A percentile compares a stretch with the other conserved stretches of the same genome.
phyloP scores from a whole-genome alignment of 2,797 vertebrate genomes.

The Taeniopygia guttata region DNA sequence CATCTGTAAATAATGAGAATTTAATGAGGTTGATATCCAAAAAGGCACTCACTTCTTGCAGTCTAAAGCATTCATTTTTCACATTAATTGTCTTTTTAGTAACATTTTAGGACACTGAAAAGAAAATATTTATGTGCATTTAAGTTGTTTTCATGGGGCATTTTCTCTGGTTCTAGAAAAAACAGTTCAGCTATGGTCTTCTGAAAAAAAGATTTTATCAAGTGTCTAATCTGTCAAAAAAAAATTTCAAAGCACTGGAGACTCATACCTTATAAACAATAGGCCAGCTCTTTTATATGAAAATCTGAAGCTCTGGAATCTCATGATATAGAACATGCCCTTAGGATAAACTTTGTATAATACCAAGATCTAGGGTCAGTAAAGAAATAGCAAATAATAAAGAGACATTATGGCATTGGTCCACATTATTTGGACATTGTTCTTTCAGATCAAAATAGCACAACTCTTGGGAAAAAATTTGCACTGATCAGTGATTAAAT shows the following conservation, averaged over 20 bases:
- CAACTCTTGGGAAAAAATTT: not conserved
- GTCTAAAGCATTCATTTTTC: constrained; percentile 46
- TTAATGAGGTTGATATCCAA: constrained; percentile 62
- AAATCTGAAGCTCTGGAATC: not conserved
- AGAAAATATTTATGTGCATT: not conserved
- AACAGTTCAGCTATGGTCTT: not conserved
- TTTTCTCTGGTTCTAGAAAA: not conserved
- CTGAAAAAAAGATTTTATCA: not conserved
- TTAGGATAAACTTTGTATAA: not conserved
- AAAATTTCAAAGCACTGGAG: not conserved
- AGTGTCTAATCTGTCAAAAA: not conserved
- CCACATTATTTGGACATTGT: not conserved
- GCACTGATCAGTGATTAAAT: not conserved
- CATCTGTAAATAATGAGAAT: constrained; percentile 72
- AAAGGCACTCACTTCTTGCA: constrained; percentile 44
- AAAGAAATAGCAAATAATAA: not conserved
- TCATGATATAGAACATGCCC: not conserved
- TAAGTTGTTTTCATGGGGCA: not conserved
- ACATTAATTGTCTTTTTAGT: constrained; percentile 34
- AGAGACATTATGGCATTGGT: not conserved
- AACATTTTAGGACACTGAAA: not conserved
- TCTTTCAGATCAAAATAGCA: not conserved
- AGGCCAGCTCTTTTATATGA: not conserved
- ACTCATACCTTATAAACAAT: not conserved
- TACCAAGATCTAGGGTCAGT: not conserved